These are phyloP conservation scores for Zonitis immaculata DNA, from an alignment of 2,888 invertebrate genomes.

Conservation along the genomic window DNA sequence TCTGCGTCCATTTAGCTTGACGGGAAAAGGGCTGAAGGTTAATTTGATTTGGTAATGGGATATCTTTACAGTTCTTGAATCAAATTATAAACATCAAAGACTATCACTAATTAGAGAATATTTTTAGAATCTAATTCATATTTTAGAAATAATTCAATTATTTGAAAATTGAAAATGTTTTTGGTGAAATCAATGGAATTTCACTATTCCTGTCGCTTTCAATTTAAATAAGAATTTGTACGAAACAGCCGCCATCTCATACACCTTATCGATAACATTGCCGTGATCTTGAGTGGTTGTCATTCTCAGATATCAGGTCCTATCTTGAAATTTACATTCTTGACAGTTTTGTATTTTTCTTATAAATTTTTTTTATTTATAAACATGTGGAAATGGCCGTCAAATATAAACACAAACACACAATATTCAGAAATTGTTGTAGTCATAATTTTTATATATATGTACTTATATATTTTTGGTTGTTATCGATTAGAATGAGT, in stretches of 20 bases:
- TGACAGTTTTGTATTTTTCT: not conserved
- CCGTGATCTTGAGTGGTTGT: conserved; percentile 8
- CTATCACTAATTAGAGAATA: not conserved
- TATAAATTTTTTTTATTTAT: not conserved
- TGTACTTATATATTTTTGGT: too few species aligned
- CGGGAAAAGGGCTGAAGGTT: not conserved
- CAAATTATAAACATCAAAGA: not conserved
- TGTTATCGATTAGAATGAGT: too few species aligned
- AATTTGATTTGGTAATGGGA: not conserved
- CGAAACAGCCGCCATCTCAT: conserved; percentile 4
- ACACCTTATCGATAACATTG: conserved; percentile 6
- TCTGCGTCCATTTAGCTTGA: not conserved
- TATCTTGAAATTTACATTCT: not conserved
- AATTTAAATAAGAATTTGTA: not conserved
- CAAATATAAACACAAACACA: too few species aligned
- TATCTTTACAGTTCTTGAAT: not conserved
- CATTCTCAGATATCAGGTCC: conserved; percentile 5
- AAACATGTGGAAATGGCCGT: not conserved
- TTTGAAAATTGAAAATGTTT: not conserved
- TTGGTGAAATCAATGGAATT: not conserved
- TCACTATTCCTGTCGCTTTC: not conserved
- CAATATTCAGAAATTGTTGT: too few species aligned
- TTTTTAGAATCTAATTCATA: not conserved
- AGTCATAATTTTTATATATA: too few species aligned
- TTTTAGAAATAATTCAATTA: not conserved